Evolutionary conservation across 2,113 vertebrate genomes (phyloP).

Genomic region (Ciconia maguari): DNA sequence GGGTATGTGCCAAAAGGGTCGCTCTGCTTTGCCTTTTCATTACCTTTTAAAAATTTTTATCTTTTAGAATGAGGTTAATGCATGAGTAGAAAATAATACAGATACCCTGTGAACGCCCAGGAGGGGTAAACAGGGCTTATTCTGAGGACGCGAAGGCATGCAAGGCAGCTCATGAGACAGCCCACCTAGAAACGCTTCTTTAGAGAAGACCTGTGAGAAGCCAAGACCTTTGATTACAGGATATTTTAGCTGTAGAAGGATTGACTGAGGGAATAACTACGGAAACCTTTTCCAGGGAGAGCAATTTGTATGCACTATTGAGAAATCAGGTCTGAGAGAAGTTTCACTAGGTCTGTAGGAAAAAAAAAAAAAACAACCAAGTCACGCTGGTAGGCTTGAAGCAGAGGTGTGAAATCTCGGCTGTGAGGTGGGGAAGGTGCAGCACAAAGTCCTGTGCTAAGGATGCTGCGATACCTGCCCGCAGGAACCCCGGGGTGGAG

Average conservation of each 20-base stretch:
- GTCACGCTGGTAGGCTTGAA: not conserved
- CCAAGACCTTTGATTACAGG: conserved; percentile 9
- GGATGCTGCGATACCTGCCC: not conserved
- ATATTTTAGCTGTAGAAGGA: not conserved
- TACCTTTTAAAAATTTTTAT: not conserved
- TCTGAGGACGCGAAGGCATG: not conserved
- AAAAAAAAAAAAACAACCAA: not conserved
- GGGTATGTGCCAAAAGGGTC: not conserved
- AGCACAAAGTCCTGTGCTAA: not conserved
- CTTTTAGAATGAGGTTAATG: not conserved
- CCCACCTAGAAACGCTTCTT: not conserved
- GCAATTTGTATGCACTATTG: conserved; percentile 6
- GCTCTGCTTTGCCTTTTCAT: not conserved
- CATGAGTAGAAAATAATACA: not conserved
- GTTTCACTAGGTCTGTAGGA: not conserved
- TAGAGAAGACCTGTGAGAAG: not conserved
- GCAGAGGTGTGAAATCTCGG: not conserved
- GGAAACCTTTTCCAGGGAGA: conserved; percentile 32
- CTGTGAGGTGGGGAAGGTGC: not conserved
- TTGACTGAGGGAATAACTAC: not conserved
- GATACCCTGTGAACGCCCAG: not conserved
- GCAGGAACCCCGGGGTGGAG: accelerated
- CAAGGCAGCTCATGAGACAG: not conserved
- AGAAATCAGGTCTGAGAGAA: conserved; percentile 25
- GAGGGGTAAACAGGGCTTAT: not conserved